Conservation (phyloP, 2,113 vertebrate species). For the Poeciliopsis occidentalis region DNA sequence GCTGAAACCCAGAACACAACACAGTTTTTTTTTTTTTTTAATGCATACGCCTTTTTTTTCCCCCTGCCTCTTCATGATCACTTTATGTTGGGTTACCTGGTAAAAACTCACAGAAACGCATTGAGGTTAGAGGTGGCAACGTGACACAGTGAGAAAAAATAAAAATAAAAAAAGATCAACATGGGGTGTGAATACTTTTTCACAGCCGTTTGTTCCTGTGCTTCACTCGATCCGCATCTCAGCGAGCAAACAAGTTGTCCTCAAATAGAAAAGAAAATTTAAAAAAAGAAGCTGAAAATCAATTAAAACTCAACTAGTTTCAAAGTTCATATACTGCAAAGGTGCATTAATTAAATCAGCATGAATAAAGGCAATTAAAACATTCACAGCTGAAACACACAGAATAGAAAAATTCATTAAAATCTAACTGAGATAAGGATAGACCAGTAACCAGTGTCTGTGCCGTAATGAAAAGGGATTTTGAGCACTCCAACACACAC, state of each 20-base stretch:
- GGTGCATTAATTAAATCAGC: constrained; percentile 62
- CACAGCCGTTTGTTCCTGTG: too few species aligned
- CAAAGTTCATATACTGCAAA: constrained; percentile 46
- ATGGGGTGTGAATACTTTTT: too few species aligned
- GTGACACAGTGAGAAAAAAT: not conserved
- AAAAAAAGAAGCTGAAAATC: constrained; percentile 2
- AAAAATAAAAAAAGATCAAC: too few species aligned
- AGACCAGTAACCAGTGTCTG: constrained; percentile 53
- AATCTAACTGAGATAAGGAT: constrained; percentile 58
- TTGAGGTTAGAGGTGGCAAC: not conserved
- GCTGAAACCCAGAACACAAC: too few species aligned
- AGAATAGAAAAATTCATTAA: constrained; percentile 41
- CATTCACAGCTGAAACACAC: constrained; percentile 42
- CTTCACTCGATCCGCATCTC: constrained; percentile 18
- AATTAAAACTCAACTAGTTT: constrained; percentile 30
- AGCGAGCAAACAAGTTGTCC: not conserved
- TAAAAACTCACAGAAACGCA: too few species aligned
- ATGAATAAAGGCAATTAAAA: constrained; percentile 72
- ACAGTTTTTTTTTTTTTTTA: too few species aligned
- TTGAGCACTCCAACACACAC: constrained; percentile 42
- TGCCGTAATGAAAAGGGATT: constrained; percentile 63
- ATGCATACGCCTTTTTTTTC: too few species aligned
- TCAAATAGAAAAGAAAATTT: not conserved
- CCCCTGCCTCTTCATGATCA: not conserved
- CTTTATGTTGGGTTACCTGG: not conserved